These are phyloP conservation scores for Acrobasis consociella DNA, from an alignment of 2,888 invertebrate genomes.

Conservation along the genomic window DNA sequence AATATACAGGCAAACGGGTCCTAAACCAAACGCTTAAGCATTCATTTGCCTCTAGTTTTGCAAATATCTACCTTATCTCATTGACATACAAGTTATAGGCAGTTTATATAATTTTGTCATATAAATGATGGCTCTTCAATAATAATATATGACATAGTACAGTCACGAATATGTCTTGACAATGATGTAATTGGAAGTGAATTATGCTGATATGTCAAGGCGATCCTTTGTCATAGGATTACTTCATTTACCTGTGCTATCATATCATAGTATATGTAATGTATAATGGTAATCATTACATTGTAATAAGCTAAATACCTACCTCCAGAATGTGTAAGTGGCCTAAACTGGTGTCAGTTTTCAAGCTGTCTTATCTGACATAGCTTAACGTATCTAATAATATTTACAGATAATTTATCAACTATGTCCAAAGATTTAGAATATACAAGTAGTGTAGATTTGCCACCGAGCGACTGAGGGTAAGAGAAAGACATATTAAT, in stretches of 20 bases:
- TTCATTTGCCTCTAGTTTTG: neutral
- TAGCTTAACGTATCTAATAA: too few species aligned
- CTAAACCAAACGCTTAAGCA: neutral
- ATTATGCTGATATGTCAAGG: constrained; percentile 15
- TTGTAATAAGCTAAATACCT: too few species aligned
- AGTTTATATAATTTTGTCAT: constrained; percentile 21
- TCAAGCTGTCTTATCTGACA: too few species aligned
- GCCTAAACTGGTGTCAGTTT: too few species aligned
- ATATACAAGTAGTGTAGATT: too few species aligned
- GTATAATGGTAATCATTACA: too few species aligned
- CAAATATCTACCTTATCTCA: constrained; percentile 16
- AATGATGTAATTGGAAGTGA: constrained; percentile 20
- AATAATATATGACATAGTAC: constrained; percentile 31
- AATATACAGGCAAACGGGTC: neutral
- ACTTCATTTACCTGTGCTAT: constrained; percentile 3
- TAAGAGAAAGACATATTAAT: too few species aligned
- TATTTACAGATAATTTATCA: too few species aligned
- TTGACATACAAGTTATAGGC: neutral
- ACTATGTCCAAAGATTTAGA: too few species aligned
- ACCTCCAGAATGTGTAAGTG: too few species aligned
- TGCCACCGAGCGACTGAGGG: too few species aligned
- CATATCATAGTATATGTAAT: neutral
- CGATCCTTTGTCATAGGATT: constrained; percentile 3
- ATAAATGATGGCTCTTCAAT: constrained; percentile 26
- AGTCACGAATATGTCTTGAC: constrained; percentile 28